Base-by-base conservation (phyloP, 2,113 vertebrate genomes). In the Odontophorus gujanensis region DNA sequence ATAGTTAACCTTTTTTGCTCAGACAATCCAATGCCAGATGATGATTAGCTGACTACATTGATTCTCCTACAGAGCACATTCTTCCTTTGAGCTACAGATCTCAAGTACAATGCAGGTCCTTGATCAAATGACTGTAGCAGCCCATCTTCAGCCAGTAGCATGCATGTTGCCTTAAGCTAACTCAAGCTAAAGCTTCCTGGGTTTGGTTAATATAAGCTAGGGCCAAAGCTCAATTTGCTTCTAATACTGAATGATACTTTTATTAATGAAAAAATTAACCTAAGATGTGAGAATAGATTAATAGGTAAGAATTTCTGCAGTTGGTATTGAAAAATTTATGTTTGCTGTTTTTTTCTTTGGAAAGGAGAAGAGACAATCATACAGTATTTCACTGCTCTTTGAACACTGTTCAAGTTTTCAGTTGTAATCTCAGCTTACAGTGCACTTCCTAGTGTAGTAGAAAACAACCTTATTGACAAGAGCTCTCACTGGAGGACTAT, bases 341-440 rank as follows among this genome's bases (percentile, higher is more conserved):
- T 45, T 76, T 72, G 6, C 40, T 76, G 40, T 5, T 19, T 32
- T 32, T 55, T 57, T 19, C 61, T 89, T 85, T 65, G 48, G 48
- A 89, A 43, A 38, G 25, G 22, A 81, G n/a, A 62, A n/a, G 21
- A 93, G 19, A 47, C 15, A 71, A 58, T 36, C 6, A 30, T 47
- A 11, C 50, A 83, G 9, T 74, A 75, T 71, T 66, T 87, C 81
- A 71, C 43, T 80, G 38, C 61, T 69, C 42, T 94, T 62, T 9
- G 45, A 71, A 58, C 14, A 63, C 16, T 5, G 12, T 51, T 77
- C 67, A 12, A 19, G 30, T 21, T 84, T 94, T 88, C n/a, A 74
- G 21, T 15, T 81, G 21, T 13, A 69, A 69, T 6, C 12, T 7
- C 5, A 88, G 34, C 50, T 4, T 63, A 59, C 13, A 57, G 9